Evolutionary conservation across 2,888 invertebrate species (phyloP).

Genomic region (Syrphus vitripennis): DNA sequence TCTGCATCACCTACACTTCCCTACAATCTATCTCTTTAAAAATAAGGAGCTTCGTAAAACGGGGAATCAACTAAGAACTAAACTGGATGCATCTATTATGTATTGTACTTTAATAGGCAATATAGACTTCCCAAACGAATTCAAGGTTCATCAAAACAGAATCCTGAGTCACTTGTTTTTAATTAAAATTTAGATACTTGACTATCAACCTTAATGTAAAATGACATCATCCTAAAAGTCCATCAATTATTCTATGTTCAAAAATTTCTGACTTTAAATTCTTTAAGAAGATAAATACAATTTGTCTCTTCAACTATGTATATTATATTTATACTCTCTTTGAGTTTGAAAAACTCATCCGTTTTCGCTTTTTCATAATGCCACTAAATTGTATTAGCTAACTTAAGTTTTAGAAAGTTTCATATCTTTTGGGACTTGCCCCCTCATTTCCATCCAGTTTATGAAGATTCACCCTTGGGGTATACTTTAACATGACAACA

Average conservation of each 20-base stretch:
- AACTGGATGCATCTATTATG: too few relatives aligned
- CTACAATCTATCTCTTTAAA: too few relatives aligned
- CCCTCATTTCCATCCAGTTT: background rate
- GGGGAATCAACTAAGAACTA: too few relatives aligned
- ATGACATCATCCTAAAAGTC: background rate
- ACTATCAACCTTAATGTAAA: background rate
- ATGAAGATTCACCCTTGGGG: background rate
- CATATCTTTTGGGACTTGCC: background rate
- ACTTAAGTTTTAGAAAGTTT: background rate
- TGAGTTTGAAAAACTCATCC: background rate
- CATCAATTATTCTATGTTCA: constrained; percentile 23
- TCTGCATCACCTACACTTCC: too few relatives aligned
- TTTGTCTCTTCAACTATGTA: constrained; percentile 16
- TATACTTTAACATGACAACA: background rate
- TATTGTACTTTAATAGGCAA: too few relatives aligned
- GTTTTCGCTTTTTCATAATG: background rate
- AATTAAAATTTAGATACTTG: background rate
- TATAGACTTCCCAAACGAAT: background rate
- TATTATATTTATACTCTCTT: background rate
- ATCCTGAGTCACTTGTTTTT: background rate
- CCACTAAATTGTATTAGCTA: background rate
- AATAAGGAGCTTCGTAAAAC: too few relatives aligned
- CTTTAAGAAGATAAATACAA: background rate
- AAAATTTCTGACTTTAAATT: background rate
- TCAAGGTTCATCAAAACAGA: background rate